Evolutionary conservation across 2,888 invertebrate species (phyloP).

Genomic region (Oegoconia quadripuncta): DNA sequence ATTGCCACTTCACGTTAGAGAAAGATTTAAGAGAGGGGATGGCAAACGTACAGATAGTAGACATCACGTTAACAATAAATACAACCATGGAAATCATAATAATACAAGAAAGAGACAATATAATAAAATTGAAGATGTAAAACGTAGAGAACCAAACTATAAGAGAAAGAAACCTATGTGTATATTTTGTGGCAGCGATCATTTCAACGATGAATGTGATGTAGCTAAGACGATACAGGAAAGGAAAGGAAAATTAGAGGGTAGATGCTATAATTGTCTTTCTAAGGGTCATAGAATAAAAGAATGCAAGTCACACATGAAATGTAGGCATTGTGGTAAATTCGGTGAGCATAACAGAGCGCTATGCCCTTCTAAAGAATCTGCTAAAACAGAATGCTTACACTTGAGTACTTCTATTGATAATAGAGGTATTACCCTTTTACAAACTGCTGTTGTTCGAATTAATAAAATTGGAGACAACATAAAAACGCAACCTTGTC

Average conservation of each 20-base stretch:
- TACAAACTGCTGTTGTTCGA: conserved; percentile 3
- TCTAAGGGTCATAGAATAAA: conserved; percentile 4
- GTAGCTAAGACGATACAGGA: conserved; percentile 1
- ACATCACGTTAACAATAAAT: background rate
- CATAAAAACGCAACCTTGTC: background rate
- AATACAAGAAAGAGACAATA: background rate
- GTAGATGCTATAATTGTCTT: conserved; percentile 9
- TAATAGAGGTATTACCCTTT: background rate
- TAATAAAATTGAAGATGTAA: background rate
- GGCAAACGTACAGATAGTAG: no score
- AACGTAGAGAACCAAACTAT: background rate
- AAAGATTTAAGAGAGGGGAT: no score
- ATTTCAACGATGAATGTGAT: conserved; percentile 10
- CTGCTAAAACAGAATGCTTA: no score
- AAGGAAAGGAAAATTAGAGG: conserved; percentile 5
- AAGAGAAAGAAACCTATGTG: conserved; percentile 4
- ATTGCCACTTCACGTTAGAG: no score
- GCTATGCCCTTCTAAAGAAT: background rate
- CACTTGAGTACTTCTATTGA: background rate
- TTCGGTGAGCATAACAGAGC: conserved; percentile 4
- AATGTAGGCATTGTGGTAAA: conserved; percentile 10
- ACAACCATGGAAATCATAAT: background rate
- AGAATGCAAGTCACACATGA: conserved; percentile 1
- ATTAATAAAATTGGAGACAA: background rate
- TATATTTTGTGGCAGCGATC: conserved; percentile 9